Conservation (phyloP, 2,797 vertebrate species). For the Amniataba percoides region DNA sequence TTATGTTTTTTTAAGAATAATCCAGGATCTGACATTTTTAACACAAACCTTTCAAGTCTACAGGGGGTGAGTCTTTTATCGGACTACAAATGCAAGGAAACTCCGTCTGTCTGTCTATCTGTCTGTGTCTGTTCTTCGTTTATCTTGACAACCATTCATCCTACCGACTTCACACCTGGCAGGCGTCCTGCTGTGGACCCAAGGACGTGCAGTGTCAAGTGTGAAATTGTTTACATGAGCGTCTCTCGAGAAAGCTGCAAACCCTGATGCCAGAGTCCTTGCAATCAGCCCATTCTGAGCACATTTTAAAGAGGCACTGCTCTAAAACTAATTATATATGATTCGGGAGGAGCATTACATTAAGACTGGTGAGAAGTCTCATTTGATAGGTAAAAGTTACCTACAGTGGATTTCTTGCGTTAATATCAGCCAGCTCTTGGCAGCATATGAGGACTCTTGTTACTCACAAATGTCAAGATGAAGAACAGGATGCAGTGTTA, state of each 20-base stretch:
- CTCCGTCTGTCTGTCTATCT: too few species aligned
- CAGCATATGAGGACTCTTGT: slow-evolving; percentile 1
- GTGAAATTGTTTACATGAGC: too few species aligned
- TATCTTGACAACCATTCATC: too few species aligned
- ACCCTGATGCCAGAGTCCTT: too few species aligned
- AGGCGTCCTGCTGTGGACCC: too few species aligned
- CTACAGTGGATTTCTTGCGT: background rate
- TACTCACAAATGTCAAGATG: slow-evolving; percentile 10
- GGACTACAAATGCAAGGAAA: too few species aligned
- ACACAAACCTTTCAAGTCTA: slow-evolving; percentile 1
- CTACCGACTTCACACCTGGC: too few species aligned
- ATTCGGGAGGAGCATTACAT: background rate
- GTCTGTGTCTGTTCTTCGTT: too few species aligned
- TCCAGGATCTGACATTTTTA: background rate
- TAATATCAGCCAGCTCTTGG: slow-evolving; percentile 23
- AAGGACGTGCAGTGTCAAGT: too few species aligned
- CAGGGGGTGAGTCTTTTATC: background rate
- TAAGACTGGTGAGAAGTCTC: background rate
- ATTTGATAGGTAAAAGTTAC: background rate
- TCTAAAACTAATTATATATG: background rate
- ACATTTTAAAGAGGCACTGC: too few species aligned
- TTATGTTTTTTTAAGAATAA: background rate
- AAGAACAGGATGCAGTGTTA: slow-evolving; percentile 19
- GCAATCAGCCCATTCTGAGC: too few species aligned
- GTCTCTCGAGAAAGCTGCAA: too few species aligned